phyloP scores from a whole-genome alignment of 2,113 vertebrate species.

The Pyxicephalus adspersus region DNA sequence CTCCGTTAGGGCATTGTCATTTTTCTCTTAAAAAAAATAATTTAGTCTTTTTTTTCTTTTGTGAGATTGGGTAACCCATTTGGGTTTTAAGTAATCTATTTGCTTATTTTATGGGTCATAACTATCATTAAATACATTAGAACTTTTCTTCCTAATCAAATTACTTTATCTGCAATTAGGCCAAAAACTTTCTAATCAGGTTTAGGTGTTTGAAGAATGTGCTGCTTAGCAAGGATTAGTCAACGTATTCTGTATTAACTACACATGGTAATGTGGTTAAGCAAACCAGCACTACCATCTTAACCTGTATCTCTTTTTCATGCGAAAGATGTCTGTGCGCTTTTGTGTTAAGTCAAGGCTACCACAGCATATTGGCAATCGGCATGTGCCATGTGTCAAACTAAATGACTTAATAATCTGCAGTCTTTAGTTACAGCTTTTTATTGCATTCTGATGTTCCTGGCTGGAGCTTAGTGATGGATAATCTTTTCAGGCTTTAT shows the following conservation, averaged over 20 bases:
- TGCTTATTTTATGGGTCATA: neutral
- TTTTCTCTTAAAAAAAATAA: neutral
- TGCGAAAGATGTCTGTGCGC: neutral
- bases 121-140: neutral
- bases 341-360: neutral
- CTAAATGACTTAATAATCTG: neutral
- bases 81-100: neutral
- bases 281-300: neutral
- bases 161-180: conserved; percentile 12
- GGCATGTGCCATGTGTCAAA: neutral
- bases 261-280: neutral
- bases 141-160: conserved; percentile 15
- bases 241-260: neutral
- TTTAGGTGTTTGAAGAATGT: neutral
- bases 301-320: neutral
- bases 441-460: neutral
- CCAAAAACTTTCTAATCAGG: conserved; percentile 2
- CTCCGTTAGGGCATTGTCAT: neutral
- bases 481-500: neutral
- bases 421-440: neutral
- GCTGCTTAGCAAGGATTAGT: conserved; percentile 3
- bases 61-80: conserved; percentile 13
- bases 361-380: no score
- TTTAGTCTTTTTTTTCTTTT: neutral
- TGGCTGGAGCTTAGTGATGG: neutral